These are phyloP conservation scores for Hycleus cichorii DNA, from an alignment of 1,140 invertebrate species.

Conservation along the genomic window DNA sequence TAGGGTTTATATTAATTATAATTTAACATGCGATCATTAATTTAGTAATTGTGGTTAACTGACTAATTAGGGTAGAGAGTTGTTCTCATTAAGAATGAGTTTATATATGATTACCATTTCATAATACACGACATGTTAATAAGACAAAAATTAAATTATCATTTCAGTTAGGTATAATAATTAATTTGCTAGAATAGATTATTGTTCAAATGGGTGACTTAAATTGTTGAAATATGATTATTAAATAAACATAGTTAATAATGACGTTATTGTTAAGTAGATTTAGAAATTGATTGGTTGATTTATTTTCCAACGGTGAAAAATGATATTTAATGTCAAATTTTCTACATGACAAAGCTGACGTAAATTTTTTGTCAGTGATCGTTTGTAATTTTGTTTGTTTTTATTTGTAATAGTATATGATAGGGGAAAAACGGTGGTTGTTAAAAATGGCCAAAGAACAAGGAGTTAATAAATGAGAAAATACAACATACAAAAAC, in stretches of 20 bases:
- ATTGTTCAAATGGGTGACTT: background rate
- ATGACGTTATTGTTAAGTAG: no score
- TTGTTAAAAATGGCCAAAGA: no score
- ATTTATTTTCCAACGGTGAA: no score
- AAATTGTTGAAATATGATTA: background rate
- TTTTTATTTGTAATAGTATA: no score
- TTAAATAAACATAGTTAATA: background rate
- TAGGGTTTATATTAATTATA: constrained; percentile 16
- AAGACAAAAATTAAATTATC: constrained; percentile 11
- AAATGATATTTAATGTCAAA: no score
- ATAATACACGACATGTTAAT: constrained; percentile 11
- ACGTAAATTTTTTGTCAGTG: no score
- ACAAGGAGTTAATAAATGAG: constrained; percentile 8
- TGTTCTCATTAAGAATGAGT: constrained; percentile 11
- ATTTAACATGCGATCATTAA: constrained; percentile 15
- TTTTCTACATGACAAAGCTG: no score
- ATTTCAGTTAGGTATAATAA: constrained; percentile 9
- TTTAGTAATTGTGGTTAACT: constrained; percentile 19
- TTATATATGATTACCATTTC: constrained; percentile 14
- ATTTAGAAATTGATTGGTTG: no score
- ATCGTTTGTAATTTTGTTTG: no score
- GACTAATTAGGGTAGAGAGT: constrained; percentile 10
- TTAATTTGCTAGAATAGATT: background rate
- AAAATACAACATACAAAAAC: constrained; percentile 11
- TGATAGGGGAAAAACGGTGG: no score